Conservation (phyloP, 2,888 invertebrate genomes). For the Campoplex nolae region DNA sequence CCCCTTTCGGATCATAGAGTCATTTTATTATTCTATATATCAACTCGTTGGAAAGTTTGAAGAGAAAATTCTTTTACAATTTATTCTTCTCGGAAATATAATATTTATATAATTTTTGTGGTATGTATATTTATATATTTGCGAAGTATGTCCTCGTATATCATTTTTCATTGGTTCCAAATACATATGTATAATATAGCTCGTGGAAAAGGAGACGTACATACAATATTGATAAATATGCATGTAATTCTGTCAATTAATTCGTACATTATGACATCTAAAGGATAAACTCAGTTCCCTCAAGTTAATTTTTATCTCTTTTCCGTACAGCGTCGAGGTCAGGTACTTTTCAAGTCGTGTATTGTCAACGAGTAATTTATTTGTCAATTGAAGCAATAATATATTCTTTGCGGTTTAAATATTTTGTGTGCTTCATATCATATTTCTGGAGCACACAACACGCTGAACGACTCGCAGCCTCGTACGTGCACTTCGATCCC, state of each 20-base stretch:
- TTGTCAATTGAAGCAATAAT: slow-evolving; percentile 34
- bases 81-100: slow-evolving; percentile 58
- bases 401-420: slow-evolving; percentile 27
- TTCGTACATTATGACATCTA: slow-evolving; percentile 81
- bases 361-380: slow-evolving; percentile 67
- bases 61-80: slow-evolving; percentile 48
- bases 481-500: slow-evolving; percentile 49
- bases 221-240: slow-evolving; percentile 77
- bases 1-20: slow-evolving; percentile 29
- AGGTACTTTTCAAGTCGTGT: slow-evolving; percentile 82
- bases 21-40: slow-evolving; percentile 33
- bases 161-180: slow-evolving; percentile 71
- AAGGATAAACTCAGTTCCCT: slow-evolving; percentile 75
- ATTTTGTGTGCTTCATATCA: slow-evolving; percentile 1
- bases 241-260: slow-evolving; percentile 59
- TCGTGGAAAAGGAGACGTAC: slow-evolving; percentile 64
- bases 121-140: slow-evolving; percentile 60
- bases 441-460: slow-evolving; percentile 44
- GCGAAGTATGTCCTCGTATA: slow-evolving; percentile 48
- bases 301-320: slow-evolving; percentile 63
- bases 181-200: slow-evolving; percentile 68
- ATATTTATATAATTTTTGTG: slow-evolving; percentile 54
- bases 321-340: slow-evolving; percentile 75
- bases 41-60: slow-evolving; percentile 32
- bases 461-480: slow-evolving; percentile 58